Evolutionary conservation across 1,140 invertebrate genomes (phyloP).

Genomic region (Conopomorpha cramerella): DNA sequence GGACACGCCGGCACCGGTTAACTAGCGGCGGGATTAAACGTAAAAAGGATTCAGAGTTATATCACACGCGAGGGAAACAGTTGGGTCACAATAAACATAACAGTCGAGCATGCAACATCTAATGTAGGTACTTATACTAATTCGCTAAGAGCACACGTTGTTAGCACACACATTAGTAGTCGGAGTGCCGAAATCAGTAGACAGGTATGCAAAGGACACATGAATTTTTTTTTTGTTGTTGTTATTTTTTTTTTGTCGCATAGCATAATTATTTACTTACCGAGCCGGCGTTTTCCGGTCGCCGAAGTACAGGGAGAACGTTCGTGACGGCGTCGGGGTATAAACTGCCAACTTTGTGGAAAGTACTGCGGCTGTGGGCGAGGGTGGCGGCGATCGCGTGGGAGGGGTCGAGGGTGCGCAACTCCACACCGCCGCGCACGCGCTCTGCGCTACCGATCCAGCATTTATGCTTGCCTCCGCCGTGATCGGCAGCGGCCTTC

Average conservation of each 20-base stretch:
- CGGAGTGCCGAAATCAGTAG: no score
- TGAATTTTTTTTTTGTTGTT: no score
- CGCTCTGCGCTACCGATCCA: no score
- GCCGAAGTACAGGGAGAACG: slow-evolving; percentile 12
- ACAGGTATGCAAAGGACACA: no score
- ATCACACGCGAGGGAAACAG: slow-evolving; percentile 27
- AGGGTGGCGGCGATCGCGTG: slow-evolving; percentile 8
- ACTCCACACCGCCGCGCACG: slow-evolving; percentile 8
- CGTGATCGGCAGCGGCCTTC: slow-evolving; percentile 13
- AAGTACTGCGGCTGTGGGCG: slow-evolving; percentile 8
- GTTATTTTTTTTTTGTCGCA: not conserved
- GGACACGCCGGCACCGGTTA: slow-evolving; percentile 16
- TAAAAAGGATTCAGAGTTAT: slow-evolving; percentile 12
- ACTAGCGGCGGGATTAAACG: slow-evolving; percentile 24
- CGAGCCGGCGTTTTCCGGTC: slow-evolving; percentile 15
- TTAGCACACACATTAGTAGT: no score
- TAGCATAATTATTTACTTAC: slow-evolving; percentile 19
- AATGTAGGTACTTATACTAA: slow-evolving; percentile 6
- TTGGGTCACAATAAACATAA: slow-evolving; percentile 33
- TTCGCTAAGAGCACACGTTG: slow-evolving; percentile 22
- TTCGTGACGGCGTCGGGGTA: slow-evolving; percentile 5
- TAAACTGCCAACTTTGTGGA: slow-evolving; percentile 13
- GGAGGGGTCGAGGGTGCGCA: slow-evolving; percentile 11
- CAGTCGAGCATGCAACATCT: slow-evolving; percentile 43
- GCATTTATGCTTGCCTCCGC: no score